Evolutionary conservation across 2,797 vertebrate genomes (phyloP).

Genomic region (Esox lucius): DNA sequence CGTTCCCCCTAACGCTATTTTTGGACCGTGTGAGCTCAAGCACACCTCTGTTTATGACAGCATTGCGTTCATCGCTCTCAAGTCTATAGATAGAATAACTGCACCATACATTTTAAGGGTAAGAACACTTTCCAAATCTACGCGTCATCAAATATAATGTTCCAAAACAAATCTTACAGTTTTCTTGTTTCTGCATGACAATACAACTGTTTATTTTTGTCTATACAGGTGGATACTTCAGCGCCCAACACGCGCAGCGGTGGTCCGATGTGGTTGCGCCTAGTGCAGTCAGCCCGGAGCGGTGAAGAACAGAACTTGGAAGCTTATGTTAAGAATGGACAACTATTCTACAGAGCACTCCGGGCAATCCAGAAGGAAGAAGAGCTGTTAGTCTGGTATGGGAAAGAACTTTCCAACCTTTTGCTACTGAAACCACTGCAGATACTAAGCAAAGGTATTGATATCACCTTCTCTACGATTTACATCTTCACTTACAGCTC

Average conservation of each 20-base stretch:
- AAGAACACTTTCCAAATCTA: slow-evolving; percentile 33
- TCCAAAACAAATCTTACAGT: not conserved
- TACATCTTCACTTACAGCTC: no score
- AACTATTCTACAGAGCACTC: slow-evolving; percentile 81
- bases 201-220: not conserved
- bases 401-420: slow-evolving; percentile 77
- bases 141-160: not conserved
- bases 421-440: slow-evolving; percentile 71
- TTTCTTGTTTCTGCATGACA: not conserved
- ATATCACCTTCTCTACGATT: not conserved
- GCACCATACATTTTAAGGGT: slow-evolving; percentile 83
- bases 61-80: slow-evolving; percentile 84
- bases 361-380: slow-evolving; percentile 81
- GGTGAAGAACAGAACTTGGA: slow-evolving; percentile 83
- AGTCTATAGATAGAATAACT: slow-evolving; percentile 82
- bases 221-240: slow-evolving; percentile 76
- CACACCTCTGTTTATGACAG: slow-evolving; percentile 85
- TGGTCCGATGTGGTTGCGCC: slow-evolving; percentile 77
- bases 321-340: slow-evolving; percentile 83
- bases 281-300: slow-evolving; percentile 80
- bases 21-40: slow-evolving; percentile 82
- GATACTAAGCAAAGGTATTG: slow-evolving; percentile 75
- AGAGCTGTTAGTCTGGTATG: slow-evolving; percentile 83
- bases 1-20: slow-evolving; percentile 81
- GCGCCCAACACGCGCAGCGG: slow-evolving; percentile 74